These are phyloP conservation scores for Malurus cyaneus DNA, from an alignment of 2,113 vertebrate genomes.

Conservation along the genomic window DNA sequence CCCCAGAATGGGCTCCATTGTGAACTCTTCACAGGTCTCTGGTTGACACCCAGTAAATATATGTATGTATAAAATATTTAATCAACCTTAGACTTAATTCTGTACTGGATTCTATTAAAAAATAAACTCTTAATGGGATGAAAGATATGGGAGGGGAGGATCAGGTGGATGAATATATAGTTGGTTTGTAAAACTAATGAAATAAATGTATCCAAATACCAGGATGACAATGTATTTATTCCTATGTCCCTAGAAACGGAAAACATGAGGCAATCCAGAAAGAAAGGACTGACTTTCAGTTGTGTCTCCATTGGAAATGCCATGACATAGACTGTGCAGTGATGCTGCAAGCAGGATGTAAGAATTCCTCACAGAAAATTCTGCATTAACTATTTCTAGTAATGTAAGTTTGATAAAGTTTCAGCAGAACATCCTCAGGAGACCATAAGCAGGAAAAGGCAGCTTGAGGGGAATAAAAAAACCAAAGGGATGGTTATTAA, in stretches of 20 bases:
- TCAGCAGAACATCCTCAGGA: not conserved
- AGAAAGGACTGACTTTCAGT: not conserved
- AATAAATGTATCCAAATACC: not conserved
- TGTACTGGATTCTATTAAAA: not conserved
- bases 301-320: not conserved
- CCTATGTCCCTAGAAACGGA: not conserved
- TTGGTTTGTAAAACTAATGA: not conserved
- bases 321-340: not conserved
- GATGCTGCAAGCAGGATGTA: not conserved
- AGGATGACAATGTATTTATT: not conserved
- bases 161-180: not conserved
- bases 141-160: not conserved
- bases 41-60: not conserved
- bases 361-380: not conserved
- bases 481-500: slow-evolving; percentile 16
- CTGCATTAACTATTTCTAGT: not conserved
- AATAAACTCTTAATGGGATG: not conserved
- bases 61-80: not conserved
- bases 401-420: not conserved
- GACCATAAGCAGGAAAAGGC: not conserved
- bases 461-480: not conserved
- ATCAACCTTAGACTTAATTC: not conserved
- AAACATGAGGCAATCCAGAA: not conserved
- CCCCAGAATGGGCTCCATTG: not conserved
- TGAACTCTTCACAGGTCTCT: not conserved